Evolutionary conservation across 2,888 invertebrate species (phyloP).

Genomic region (Pseudanteris insignis): DNA sequence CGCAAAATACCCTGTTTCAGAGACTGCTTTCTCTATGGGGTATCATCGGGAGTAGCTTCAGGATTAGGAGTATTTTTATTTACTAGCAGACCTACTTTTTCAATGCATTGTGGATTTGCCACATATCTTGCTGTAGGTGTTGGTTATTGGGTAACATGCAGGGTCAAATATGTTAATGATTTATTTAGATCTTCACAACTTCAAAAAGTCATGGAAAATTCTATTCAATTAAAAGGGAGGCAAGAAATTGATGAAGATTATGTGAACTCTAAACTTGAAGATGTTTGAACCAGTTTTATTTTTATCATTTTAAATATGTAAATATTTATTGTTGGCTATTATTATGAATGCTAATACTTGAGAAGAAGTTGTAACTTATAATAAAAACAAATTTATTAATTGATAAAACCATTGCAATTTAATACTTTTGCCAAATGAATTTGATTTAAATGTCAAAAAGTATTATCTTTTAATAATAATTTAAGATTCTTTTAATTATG

Average conservation of each 20-base stretch:
- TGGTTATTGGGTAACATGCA: slow-evolving; percentile 35
- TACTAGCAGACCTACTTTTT: slow-evolving; percentile 35
- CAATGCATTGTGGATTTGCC: slow-evolving; percentile 39
- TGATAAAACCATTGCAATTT: too few relatives aligned
- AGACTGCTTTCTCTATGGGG: slow-evolving; percentile 36
- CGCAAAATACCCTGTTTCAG: slow-evolving; percentile 43
- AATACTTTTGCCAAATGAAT: too few relatives aligned
- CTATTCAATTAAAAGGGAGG: background rate
- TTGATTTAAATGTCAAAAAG: too few relatives aligned
- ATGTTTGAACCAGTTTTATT: background rate
- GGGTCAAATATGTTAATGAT: background rate
- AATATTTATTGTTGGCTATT: background rate
- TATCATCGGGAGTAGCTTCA: slow-evolving; percentile 33
- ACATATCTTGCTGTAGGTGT: slow-evolving; percentile 22
- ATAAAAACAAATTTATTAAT: background rate
- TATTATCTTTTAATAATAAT: too few relatives aligned
- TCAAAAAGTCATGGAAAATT: slow-evolving; percentile 3
- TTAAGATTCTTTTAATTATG: too few relatives aligned
- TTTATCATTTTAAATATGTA: background rate
- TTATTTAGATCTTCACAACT: background rate
- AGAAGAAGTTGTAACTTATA: background rate
- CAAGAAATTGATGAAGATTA: background rate
- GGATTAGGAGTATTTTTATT: slow-evolving; percentile 34
- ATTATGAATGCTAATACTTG: background rate
- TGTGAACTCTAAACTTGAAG: background rate